Evolutionary conservation across 2,888 invertebrate genomes (phyloP).

Genomic region (Tenthredo livida): DNA sequence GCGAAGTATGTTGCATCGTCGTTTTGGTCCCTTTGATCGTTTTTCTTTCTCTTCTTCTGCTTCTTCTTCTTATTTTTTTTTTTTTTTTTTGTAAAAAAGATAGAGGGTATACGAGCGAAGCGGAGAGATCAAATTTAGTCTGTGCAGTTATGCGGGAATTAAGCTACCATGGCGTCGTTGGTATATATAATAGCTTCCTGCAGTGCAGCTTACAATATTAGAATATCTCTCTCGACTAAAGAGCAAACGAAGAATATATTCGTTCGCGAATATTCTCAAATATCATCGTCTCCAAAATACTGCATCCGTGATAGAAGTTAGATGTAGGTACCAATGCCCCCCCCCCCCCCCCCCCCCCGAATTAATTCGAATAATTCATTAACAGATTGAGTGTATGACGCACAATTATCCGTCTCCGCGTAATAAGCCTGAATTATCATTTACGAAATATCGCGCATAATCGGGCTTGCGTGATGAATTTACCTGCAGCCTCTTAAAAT

Average conservation of each 20-base stretch:
- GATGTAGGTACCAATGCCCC: background rate
- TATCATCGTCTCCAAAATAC: background rate
- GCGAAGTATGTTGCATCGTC: background rate
- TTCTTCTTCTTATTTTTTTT: no score
- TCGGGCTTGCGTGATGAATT: background rate
- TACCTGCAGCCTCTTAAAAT: background rate
- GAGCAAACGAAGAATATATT: background rate
- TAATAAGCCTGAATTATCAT: background rate
- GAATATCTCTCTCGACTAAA: background rate
- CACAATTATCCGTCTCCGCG: constrained; percentile 31
- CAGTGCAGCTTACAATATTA: constrained; percentile 37
- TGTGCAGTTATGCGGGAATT: constrained; percentile 44
- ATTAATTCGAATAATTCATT: constrained; percentile 7
- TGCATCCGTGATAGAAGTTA: background rate
- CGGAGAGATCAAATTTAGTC: constrained; percentile 33
- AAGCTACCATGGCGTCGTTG: constrained; percentile 20
- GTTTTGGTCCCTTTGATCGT: constrained; percentile 10
- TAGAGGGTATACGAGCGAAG: constrained; percentile 10
- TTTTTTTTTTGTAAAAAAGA: background rate
- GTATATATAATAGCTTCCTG: constrained; percentile 46
- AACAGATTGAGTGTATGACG: background rate
- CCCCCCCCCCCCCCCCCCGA: no score
- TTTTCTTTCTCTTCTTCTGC: constrained; percentile 7
- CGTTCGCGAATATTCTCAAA: constrained; percentile 15
- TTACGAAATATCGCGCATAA: background rate